Base-by-base conservation (phyloP, 2,888 invertebrate genomes). In the Plemyria rubiginata region DNA sequence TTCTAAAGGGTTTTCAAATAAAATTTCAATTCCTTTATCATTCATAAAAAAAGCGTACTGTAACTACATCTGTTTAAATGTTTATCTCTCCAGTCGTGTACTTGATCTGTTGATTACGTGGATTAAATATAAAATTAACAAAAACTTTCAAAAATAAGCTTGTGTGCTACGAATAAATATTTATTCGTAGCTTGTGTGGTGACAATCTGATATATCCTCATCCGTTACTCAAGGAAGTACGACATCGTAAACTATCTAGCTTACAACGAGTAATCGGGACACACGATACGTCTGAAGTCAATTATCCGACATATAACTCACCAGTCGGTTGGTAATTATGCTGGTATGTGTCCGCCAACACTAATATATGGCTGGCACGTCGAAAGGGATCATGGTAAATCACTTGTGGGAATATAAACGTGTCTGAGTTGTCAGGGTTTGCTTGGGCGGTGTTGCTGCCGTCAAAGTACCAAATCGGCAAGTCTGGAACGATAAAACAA, bases 311-410 rank as follows among this genome's bases (percentile, higher is more conserved):
- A 50, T 54, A 16, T 65, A 51, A 76, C 83, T 84, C 58, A 91
- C 92, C 7, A 64, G 87, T 89, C 8, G 88, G 86, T 87, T 94
- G 78, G 93, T 95, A 76, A 94, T 95, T 87, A 89, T 93, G 80
- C 90, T 93, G 80, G 83, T 96, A 96, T 0, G 96, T 96, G 77
- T 97, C 97, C 67, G 96, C 96, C 66, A 98, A 90, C 6, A 96
- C 95, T 61, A 97, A 80, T 71, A 96, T 94, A 84, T 97, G 95
- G 79, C 94, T 94, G 62, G 95, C 95, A 29, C 96, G 95, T 71
- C 96, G 93, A 83, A 97, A 97, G 5, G 97, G 97, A 83, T 97
- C 97, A 58, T 94, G 94, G 88, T 96, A 98, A 75, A 98, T 90
- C 60, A 95, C 95, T 65, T 96, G 94, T 0, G 97, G 97, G 77